phyloP scores from a whole-genome alignment of 1,140 invertebrate genomes.

The Neodiprion pinetum region DNA sequence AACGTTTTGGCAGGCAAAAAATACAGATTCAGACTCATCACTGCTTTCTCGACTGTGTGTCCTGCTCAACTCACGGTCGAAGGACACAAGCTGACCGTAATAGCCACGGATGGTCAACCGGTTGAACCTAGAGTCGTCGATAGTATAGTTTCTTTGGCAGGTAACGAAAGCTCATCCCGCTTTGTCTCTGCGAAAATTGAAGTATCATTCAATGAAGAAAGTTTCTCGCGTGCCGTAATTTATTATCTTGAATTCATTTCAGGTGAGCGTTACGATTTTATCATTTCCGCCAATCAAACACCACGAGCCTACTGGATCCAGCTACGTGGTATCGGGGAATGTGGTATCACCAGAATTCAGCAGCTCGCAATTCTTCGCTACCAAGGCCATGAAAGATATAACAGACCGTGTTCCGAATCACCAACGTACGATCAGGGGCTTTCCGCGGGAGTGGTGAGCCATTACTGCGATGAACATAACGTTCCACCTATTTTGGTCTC shows the following conservation, averaged over 20 bases:
- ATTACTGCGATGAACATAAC: not conserved
- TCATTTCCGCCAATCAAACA: conserved; percentile 54
- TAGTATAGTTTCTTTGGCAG: conserved; percentile 31
- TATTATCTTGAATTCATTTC: conserved; percentile 40
- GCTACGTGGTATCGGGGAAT: conserved; percentile 54
- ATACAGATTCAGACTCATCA: not conserved
- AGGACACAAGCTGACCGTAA: conserved; percentile 57
- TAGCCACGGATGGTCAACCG: conserved; percentile 61
- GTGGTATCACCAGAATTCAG: conserved; percentile 49
- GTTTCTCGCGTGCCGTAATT: not conserved
- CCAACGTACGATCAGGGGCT: conserved; percentile 18
- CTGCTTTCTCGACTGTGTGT: conserved; percentile 34
- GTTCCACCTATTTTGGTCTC: not conserved
- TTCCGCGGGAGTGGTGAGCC: conserved; percentile 21
- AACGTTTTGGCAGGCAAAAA: not conserved
- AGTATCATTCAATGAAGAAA: not conserved
- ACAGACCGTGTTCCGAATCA: conserved; percentile 4
- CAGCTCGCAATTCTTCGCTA: conserved; percentile 62
- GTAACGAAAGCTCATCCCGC: not conserved
- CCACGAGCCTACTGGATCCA: conserved; percentile 62
- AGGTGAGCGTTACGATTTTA: conserved; percentile 65
- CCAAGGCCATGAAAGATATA: conserved; percentile 36
- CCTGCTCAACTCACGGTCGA: conserved; percentile 61
- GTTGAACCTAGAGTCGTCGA: conserved; percentile 57
- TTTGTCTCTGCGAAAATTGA: conserved; percentile 7